Conservation (phyloP, 2,113 vertebrate genomes). For the Trematocara zebra region DNA sequence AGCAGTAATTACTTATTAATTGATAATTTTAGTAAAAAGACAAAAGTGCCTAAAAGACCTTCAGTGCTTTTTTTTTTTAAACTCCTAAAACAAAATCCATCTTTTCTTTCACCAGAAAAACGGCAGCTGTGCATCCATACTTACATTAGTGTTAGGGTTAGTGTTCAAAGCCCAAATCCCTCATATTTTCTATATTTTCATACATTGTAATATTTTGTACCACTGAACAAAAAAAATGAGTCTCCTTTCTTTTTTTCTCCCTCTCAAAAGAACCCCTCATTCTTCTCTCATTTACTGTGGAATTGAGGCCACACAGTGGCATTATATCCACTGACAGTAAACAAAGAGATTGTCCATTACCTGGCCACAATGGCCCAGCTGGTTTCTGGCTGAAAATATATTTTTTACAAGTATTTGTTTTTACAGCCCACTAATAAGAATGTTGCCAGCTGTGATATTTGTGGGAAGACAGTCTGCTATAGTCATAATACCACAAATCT, state of each 20-base stretch:
- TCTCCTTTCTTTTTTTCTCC: not conserved
- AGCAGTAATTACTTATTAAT: not conserved
- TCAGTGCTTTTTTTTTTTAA: not conserved
- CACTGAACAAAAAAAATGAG: not conserved
- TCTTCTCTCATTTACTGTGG: not conserved
- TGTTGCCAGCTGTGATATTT: not conserved
- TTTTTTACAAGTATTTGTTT: not conserved
- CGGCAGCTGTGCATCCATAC: not conserved
- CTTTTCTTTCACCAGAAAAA: not conserved
- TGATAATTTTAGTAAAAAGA: not conserved
- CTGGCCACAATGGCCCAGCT: not conserved
- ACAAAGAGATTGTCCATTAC: not conserved
- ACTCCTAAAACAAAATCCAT: not conserved
- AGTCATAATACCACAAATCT: not conserved
- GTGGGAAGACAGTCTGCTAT: not conserved
- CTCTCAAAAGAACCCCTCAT: fast-evolving
- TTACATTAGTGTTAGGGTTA: not conserved
- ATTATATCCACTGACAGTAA: not conserved
- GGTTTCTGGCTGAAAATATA: not conserved
- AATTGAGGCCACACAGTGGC: not conserved
- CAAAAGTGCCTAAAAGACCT: not conserved
- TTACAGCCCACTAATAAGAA: not conserved
- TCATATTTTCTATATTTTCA: not conserved
- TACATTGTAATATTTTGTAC: not conserved
- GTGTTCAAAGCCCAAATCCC: not conserved